Evolutionary conservation across 2,113 vertebrate genomes (phyloP).

Genomic region (Ammodytes dubius): DNA sequence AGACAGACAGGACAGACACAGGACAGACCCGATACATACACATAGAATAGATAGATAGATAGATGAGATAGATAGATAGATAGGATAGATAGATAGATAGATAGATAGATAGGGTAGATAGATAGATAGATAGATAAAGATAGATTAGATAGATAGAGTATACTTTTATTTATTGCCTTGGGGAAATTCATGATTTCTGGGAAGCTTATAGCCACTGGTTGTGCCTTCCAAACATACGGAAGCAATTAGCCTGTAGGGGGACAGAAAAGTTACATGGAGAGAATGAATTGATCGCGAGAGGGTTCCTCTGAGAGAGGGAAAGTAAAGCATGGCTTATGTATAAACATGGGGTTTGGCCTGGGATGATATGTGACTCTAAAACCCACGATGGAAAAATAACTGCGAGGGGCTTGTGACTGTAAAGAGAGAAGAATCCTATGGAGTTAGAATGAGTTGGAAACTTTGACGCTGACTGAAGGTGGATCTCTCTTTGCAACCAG

Average conservation of each 20-base stretch:
- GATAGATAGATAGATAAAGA: no score
- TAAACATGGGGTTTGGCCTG: conserved; percentile 36
- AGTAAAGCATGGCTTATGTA: conserved; percentile 39
- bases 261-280: conserved; percentile 59
- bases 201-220: conserved; percentile 18
- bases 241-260: conserved; percentile 58
- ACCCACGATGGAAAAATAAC: conserved; percentile 54
- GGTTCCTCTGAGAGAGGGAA: conserved; percentile 29
- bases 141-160: no score
- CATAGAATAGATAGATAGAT: no score
- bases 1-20: conserved; percentile 6
- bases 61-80: no score
- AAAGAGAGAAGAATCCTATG: conserved; percentile 4
- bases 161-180: no score
- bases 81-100: no score
- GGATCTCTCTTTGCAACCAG: not conserved
- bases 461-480: conserved; percentile 35
- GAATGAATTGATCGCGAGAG: conserved; percentile 35
- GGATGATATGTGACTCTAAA: conserved; percentile 37
- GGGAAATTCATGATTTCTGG: conserved; percentile 27
- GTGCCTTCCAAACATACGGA: conserved; percentile 61
- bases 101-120: no score
- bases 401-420: not conserved
- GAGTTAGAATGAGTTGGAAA: conserved; percentile 48
- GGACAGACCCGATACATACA: no score